These are phyloP conservation scores for Latrodectus geometricus DNA, from an alignment of 1,140 invertebrate genomes.

Conservation along the genomic window DNA sequence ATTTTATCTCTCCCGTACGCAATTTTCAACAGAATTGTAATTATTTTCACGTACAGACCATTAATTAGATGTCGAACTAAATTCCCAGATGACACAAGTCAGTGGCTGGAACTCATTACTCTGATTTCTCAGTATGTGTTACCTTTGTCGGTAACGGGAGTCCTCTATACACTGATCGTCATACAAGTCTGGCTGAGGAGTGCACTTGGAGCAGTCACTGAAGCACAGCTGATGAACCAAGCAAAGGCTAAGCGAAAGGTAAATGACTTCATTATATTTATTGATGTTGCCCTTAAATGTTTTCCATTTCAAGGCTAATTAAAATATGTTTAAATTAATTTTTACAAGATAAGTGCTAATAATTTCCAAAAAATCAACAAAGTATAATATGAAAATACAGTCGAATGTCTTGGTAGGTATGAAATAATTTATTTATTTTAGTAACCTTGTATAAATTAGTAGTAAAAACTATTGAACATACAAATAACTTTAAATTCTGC, in stretches of 20 bases:
- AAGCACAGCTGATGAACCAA: conserved; percentile 65
- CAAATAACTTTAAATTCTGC: too few relatives aligned
- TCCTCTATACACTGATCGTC: conserved; percentile 70
- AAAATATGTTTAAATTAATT: too few relatives aligned
- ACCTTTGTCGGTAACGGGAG: conserved; percentile 70
- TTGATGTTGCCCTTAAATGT: too few relatives aligned
- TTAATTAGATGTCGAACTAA: conserved; percentile 68
- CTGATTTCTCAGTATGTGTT: conserved; percentile 73
- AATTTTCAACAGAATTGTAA: conserved; percentile 68
- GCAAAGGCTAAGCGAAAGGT: conserved; percentile 66
- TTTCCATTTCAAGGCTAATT: too few relatives aligned
- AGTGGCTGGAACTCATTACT: conserved; percentile 69
- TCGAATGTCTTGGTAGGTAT: too few relatives aligned
- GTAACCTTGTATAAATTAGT: too few relatives aligned
- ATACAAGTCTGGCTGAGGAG: conserved; percentile 66
- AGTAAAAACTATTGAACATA: too few relatives aligned
- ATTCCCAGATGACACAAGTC: conserved; percentile 69
- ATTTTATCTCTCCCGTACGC: conserved; percentile 72
- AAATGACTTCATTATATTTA: not conserved
- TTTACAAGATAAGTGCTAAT: too few relatives aligned
- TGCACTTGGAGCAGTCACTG: conserved; percentile 66
- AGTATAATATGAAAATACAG: too few relatives aligned
- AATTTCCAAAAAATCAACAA: too few relatives aligned
- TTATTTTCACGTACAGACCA: conserved; percentile 64
- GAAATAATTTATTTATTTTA: too few relatives aligned